Evolutionary conservation across 1,140 invertebrate species (phyloP), one percentile per base, ranked within the genome.

Genomic region (Nasonia vitripennis): DNA sequence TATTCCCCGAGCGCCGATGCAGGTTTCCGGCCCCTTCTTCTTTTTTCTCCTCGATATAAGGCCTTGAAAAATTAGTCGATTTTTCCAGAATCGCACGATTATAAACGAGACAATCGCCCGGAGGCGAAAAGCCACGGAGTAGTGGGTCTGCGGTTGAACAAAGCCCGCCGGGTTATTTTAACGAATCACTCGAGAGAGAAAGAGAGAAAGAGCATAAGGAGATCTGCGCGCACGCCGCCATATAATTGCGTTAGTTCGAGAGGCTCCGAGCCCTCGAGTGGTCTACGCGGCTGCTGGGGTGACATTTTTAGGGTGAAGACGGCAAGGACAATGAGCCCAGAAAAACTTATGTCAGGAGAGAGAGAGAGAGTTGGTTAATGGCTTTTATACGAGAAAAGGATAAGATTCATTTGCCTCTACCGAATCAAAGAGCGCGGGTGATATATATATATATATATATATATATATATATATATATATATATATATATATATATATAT

Each of bases 311-410:
- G 74, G 89, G 90, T 90, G 87, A 87, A 87, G 86, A 86, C 87
- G 34, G 2, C 34, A 74, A 73, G 84, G 83, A 48, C 87, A 31
- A 78, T n/a, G 75, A 14, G 77, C 14, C 0, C 31, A 70, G 9
- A 68, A 41, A 84, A 84, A 55, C 68, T 14, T 27, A 48, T 67
- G 51, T 62, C 12, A 79, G 75, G 87, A 77, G 73, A 84, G 48
- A 78, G 71, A 62, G 67, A 31, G 83, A 87, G 87, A 87, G 91
- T 92, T 90, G 88, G 88, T 90, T 91, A 91, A 92, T 92, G 89
- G 90, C 89, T 91, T 92, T 92, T 90, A 91, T 92, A 91, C 89
- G 89, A 91, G 90, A 87, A 91, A 91, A 90, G 89, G 90, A 91
- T 92, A 91, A 91, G 88, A 92, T 92, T 92, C 91, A 91, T 91